These are phyloP conservation scores for Leptinotarsa peninsularis DNA, from an alignment of 2,888 invertebrate genomes.

Conservation along the genomic window DNA sequence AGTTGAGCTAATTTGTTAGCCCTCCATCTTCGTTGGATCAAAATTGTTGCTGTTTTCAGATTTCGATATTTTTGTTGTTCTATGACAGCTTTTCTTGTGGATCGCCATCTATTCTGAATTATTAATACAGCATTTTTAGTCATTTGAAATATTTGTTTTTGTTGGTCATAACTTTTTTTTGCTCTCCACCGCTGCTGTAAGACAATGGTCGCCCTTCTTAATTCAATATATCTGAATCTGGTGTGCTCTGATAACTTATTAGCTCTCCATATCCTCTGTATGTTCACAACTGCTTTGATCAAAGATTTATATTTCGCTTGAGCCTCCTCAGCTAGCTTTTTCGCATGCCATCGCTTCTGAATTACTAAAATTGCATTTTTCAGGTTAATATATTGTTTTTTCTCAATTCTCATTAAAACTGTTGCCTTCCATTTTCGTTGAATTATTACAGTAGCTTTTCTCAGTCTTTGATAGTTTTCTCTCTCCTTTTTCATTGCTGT, in stretches of 20 bases:
- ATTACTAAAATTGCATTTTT: conserved; percentile 59
- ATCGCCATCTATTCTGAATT: conserved; percentile 60
- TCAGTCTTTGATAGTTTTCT: conserved; percentile 57
- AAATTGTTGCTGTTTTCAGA: conserved; percentile 43
- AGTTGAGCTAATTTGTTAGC: conserved; percentile 20
- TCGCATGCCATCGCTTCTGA: conserved; percentile 61
- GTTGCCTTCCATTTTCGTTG: conserved; percentile 60
- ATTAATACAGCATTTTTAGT: conserved; percentile 43
- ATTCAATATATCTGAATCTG: conserved; percentile 30
- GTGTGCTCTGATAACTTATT: conserved; percentile 1
- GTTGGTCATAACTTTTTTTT: conserved; percentile 39
- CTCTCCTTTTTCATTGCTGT: conserved; percentile 49
- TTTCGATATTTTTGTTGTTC: conserved; percentile 46
- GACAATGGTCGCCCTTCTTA: conserved; percentile 41
- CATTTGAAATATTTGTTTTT: conserved; percentile 45
- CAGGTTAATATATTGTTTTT: conserved; percentile 56
- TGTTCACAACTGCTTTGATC: conserved; percentile 41
- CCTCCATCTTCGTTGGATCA: conserved; percentile 51
- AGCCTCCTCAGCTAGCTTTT: conserved; percentile 46
- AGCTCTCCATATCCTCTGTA: conserved; percentile 55
- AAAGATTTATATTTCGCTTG: conserved; percentile 47
- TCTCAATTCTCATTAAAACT: conserved; percentile 41
- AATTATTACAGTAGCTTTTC: conserved; percentile 58
- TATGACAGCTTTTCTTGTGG: conserved; percentile 47
- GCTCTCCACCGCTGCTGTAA: conserved; percentile 55